Conservation (phyloP, 2,888 invertebrate genomes). For the Drosophila siamana region DNA sequence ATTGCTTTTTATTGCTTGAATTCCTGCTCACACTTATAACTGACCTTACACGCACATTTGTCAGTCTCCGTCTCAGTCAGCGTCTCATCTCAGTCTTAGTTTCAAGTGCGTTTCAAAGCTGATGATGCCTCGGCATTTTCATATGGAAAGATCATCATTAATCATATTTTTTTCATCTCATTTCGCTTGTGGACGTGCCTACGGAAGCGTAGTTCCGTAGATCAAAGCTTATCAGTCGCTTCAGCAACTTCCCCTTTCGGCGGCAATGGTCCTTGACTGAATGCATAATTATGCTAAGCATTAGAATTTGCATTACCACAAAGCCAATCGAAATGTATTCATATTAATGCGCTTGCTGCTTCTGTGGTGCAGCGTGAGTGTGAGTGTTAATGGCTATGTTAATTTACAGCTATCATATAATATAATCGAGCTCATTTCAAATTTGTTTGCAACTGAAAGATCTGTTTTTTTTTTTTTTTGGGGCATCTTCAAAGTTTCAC, state of each 20-base stretch:
- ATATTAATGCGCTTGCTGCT: slow-evolving; percentile 11
- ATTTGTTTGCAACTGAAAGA: slow-evolving; percentile 58
- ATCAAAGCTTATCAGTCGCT: slow-evolving; percentile 8
- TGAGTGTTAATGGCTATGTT: slow-evolving; percentile 40
- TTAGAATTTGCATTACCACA: slow-evolving; percentile 50
- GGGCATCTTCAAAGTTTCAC: slow-evolving; percentile 48
- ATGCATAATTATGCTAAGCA: slow-evolving; percentile 50
- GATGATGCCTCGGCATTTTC: slow-evolving; percentile 18
- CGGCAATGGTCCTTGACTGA: slow-evolving; percentile 38
- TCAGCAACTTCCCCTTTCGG: slow-evolving; percentile 14
- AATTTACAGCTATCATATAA: slow-evolving; percentile 57
- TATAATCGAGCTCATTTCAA: slow-evolving; percentile 60
- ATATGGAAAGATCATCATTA: slow-evolving; percentile 42
- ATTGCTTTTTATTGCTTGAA: slow-evolving; percentile 14
- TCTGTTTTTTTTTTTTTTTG: no score
- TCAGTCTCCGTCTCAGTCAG: not conserved
- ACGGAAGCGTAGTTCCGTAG: slow-evolving; percentile 50
- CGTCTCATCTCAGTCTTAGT: slow-evolving; percentile 2
- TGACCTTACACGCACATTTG: slow-evolving; percentile 54
- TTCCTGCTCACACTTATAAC: slow-evolving; percentile 11
- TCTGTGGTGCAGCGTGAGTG: slow-evolving; percentile 13
- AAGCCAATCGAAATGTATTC: slow-evolving; percentile 2
- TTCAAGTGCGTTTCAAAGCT: slow-evolving; percentile 30
- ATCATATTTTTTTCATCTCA: slow-evolving; percentile 26
- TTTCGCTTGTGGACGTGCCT: slow-evolving; percentile 32